These are phyloP conservation scores for Sturmia bella DNA, from an alignment of 2,888 invertebrate species.

Conservation along the genomic window DNA sequence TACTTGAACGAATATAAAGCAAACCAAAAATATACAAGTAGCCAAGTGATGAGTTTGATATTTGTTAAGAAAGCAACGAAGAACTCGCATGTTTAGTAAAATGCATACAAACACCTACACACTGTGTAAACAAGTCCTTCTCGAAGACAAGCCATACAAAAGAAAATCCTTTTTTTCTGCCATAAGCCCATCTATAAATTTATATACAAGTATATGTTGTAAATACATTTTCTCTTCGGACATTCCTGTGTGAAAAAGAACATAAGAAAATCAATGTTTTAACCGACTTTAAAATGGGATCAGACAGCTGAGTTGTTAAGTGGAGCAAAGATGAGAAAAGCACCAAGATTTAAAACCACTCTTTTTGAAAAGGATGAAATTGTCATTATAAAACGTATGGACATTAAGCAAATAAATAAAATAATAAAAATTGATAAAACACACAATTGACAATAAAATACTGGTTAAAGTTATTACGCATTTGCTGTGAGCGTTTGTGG, in stretches of 20 bases:
- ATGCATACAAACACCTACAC: not conserved
- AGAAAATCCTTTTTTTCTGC: slow-evolving; percentile 57
- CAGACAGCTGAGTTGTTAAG: slow-evolving; percentile 55
- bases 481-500: too few species aligned
- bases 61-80: not conserved
- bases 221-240: not conserved
- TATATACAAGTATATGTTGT: slow-evolving; percentile 20
- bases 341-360: slow-evolving; percentile 13
- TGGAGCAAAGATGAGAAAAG: slow-evolving; percentile 33
- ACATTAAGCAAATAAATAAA: slow-evolving; percentile 35
- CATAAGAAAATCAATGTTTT: slow-evolving; percentile 37
- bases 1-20: slow-evolving; percentile 4
- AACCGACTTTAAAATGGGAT: slow-evolving; percentile 55
- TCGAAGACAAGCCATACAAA: slow-evolving; percentile 43
- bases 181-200: slow-evolving; percentile 47
- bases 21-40: slow-evolving; percentile 55
- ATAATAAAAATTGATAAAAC: slow-evolving; percentile 45
- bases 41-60: slow-evolving; percentile 32
- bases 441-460: too few species aligned
- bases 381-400: slow-evolving; percentile 45
- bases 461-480: too few species aligned
- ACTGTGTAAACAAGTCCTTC: not conserved
- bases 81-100: too few species aligned
- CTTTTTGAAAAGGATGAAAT: slow-evolving; percentile 28
- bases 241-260: not conserved